Conservation (phyloP, 1,140 invertebrate species). For the Eumeta japonica region DNA sequence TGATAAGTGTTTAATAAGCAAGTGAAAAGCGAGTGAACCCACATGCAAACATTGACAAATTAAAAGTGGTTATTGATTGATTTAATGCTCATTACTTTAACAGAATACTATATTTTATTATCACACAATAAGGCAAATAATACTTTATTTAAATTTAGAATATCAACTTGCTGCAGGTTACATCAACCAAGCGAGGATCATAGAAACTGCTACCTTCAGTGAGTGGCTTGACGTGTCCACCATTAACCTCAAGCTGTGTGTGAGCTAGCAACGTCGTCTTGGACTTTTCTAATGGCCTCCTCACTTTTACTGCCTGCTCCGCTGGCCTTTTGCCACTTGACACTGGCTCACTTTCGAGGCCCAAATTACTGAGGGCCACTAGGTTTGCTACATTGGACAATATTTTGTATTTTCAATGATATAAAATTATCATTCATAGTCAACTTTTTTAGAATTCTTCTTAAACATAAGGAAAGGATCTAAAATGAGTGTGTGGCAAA, state of each 20-base stretch:
- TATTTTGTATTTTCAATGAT: slow-evolving; percentile 7
- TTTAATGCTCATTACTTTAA: no score
- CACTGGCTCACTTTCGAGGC: slow-evolving; percentile 46
- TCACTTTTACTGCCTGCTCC: slow-evolving; percentile 44
- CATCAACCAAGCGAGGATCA: no score
- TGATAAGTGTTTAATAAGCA: no score
- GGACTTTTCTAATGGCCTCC: slow-evolving; percentile 48
- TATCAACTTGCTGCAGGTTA: no score
- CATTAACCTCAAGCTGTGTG: slow-evolving; percentile 40
- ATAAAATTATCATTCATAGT: no score
- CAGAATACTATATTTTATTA: no score
- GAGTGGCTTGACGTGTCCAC: slow-evolving; percentile 48
- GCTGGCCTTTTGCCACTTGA: slow-evolving; percentile 43
- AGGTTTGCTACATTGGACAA: slow-evolving; percentile 51
- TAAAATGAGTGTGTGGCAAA: no score
- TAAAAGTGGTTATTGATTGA: neutral
- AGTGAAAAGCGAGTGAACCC: slow-evolving; percentile 37
- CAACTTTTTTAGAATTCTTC: no score
- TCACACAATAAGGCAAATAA: no score
- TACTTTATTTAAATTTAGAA: no score
- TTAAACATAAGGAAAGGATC: no score
- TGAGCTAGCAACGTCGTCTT: slow-evolving; percentile 51
- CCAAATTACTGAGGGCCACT: slow-evolving; percentile 54
- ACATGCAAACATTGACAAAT: slow-evolving; percentile 32
- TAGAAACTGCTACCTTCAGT: slow-evolving; percentile 55